These are phyloP conservation scores for Mesocentrotus franciscanus DNA, from an alignment of 53 echinoderm and acorn worm species.

Conservation along the genomic window DNA sequence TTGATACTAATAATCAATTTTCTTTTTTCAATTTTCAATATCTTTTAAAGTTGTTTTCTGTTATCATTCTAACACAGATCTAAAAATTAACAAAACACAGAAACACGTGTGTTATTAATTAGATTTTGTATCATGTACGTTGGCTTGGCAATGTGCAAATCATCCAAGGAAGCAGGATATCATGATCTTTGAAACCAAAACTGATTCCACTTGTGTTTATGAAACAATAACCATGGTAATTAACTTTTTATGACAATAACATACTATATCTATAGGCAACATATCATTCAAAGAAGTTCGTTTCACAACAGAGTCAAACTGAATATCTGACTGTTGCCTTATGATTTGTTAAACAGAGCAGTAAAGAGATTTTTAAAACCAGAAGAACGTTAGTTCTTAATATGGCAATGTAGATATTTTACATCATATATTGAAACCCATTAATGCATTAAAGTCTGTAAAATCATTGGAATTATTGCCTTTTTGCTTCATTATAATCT, in stretches of 20 bases:
- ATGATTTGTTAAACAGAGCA: too few relatives aligned
- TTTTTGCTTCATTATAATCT: too few relatives aligned
- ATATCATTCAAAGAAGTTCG: background rate
- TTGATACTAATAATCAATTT: background rate
- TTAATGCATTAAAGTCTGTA: too few relatives aligned
- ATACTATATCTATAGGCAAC: background rate
- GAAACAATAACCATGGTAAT: slow-evolving; percentile 27
- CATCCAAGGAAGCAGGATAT: background rate
- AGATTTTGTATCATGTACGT: background rate
- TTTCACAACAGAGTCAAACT: background rate
- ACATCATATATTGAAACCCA: too few relatives aligned
- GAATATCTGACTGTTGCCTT: background rate
- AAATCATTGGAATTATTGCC: too few relatives aligned
- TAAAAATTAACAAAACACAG: background rate
- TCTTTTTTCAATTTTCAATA: background rate
- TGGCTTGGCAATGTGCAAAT: background rate
- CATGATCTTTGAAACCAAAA: background rate
- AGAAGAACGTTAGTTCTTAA: too few relatives aligned
- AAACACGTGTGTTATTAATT: background rate
- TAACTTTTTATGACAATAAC: background rate
- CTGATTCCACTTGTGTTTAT: background rate
- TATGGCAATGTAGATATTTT: too few relatives aligned
- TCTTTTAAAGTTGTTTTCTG: background rate
- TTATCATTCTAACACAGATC: background rate
- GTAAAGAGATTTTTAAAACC: too few relatives aligned